A percentile compares a stretch with the other conserved stretches of the same genome.
Conservation (phyloP, 2,888 invertebrate genomes). For the Catocala fraxini region DNA sequence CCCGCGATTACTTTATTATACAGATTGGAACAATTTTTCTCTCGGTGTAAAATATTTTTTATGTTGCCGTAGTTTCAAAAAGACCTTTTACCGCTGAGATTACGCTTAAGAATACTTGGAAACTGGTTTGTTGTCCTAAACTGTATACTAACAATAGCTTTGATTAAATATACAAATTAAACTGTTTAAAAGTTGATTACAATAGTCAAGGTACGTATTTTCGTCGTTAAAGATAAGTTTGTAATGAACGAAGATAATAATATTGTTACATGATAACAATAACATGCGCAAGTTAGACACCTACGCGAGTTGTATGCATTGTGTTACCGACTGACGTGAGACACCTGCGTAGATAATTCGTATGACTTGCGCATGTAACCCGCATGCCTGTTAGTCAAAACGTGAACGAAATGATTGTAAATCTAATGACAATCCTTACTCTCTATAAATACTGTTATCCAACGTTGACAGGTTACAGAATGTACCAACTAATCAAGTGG, state of each 20-base stretch:
- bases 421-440: too few species aligned
- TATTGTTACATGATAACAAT: slow-evolving; percentile 12
- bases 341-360: too few species aligned
- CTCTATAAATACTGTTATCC: too few species aligned
- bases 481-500: too few species aligned
- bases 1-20: slow-evolving; percentile 84
- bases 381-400: too few species aligned
- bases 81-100: slow-evolving; percentile 17
- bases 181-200: slow-evolving; percentile 9
- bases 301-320: too few species aligned
- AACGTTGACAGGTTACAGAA: too few species aligned
- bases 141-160: slow-evolving; percentile 4
- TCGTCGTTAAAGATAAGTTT: slow-evolving; percentile 4
- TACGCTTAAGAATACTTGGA: slow-evolving; percentile 9
- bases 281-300: too few species aligned
- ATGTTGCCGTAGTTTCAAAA: slow-evolving; percentile 22
- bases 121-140: slow-evolving; percentile 18
- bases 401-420: too few species aligned
- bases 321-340: too few species aligned
- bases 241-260: slow-evolving; percentile 7
- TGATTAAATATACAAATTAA: neutral
- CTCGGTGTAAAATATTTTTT: slow-evolving; percentile 51
- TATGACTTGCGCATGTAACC: too few species aligned
- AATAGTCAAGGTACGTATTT: slow-evolving; percentile 6
- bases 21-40: slow-evolving; percentile 81